Evolutionary conservation across 2,113 vertebrate genomes (phyloP).

Genomic region (Rynchops niger): DNA sequence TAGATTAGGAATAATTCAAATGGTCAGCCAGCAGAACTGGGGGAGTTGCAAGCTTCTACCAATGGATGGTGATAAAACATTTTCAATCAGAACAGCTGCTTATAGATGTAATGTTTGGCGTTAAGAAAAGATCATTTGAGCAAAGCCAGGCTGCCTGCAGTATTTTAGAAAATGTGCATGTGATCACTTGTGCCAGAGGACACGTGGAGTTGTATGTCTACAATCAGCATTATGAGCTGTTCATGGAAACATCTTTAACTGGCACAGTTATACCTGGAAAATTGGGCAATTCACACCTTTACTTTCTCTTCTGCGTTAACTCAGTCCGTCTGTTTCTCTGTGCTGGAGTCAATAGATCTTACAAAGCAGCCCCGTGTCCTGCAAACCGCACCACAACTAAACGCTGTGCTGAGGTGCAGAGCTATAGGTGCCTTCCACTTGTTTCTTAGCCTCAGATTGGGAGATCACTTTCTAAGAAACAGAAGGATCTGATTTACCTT

Average conservation of each 20-base stretch:
- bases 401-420: background rate
- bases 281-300: background rate
- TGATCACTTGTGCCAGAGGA: background rate
- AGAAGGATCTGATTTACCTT: constrained; percentile 29
- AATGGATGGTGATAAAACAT: constrained; percentile 38
- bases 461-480: background rate
- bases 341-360: background rate
- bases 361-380: background rate
- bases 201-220: fast-evolving
- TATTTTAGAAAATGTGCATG: background rate
- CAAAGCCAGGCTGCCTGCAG: background rate
- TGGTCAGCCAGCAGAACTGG: background rate
- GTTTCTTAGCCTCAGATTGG: background rate
- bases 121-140: background rate
- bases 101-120: background rate
- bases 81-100: background rate
- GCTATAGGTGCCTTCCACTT: background rate
- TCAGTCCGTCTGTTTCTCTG: background rate
- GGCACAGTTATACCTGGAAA: background rate
- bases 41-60: background rate
- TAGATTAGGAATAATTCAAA: background rate
- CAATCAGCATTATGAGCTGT: background rate
- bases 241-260: background rate
- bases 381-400: background rate
- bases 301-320: background rate